Base-by-base conservation (phyloP, 1,140 invertebrate species). In the Artemia franciscana region DNA sequence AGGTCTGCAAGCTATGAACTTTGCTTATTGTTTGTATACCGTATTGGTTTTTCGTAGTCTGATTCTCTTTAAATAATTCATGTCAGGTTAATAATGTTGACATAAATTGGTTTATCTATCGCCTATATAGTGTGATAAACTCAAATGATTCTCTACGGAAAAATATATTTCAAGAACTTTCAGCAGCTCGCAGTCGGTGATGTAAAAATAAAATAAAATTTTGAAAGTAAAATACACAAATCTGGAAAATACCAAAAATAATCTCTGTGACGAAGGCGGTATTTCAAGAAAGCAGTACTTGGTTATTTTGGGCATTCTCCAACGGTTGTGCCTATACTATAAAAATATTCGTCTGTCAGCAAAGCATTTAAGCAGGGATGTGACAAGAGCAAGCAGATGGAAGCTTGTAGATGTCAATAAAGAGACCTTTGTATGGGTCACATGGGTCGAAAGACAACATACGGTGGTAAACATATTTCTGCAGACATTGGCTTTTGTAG, bases 381-480 rank as follows among this genome's bases (percentile, higher is more conserved):
- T 64, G 66, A 57, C 67, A 67, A 21, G 67, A 67, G 57, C 67
- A 68, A 9, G 66, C 67, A 5, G 66, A 67, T 5, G 67, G 67
- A 15, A 68, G 63, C 30, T 64, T 64, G 65, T 65, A 68, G 18
- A 59, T 65, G 51, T 68, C 67, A 56, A 67, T 66, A 58, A 67
- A 67, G 39, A 68, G 62, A 23, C 67, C 67, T 60, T 59, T 65
- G 39, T 67, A 66, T 23, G 65, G 63, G 57, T 68, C 63, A 51
- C 67, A 68, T 12, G 67, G 67, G 28, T 68, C 67, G 21, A 66
- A 64, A 24, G 66, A 66, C 5, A 68, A 59, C 63, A 68, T 62
- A 5, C 67, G 65, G 27, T 68, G 67, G 58, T 68, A 67, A 24
- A 64, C 61, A 60, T 67, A 67, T 62, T 68, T 68, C 63, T 68